Base-by-base conservation (phyloP, 2,888 invertebrate genomes). In the Hyposoter didymator region DNA sequence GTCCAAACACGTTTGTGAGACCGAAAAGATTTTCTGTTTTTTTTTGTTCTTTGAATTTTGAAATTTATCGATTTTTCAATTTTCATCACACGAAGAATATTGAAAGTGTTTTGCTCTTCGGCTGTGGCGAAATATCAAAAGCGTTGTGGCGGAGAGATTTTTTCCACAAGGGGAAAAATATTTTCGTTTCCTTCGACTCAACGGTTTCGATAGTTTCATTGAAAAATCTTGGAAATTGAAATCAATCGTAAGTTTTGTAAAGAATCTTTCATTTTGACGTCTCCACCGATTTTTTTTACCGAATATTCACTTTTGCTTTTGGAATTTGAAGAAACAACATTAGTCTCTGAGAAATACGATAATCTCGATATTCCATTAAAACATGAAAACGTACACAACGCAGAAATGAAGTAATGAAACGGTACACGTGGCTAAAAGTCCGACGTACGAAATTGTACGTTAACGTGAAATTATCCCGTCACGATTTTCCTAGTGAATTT, bases 1-100 rank as follows among this genome's bases (percentile, higher is more conserved):
- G 52, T 19, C 67, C 43, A 19, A 14, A 39, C 22, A 78, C 67
- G 55, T 70, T 59, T 47, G n/a, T 62, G 35, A 69, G 59, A 45
- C 47, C n/a, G 19, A 32, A 70, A 22, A 22, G 12, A 39, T 39
- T 52, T 32, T 52, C 10, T 28, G 5, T n/a, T 47, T 28, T 43
- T 45, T 73, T 39, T 45, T 17, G 47, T 14, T 35, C 22, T 39
- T 67, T n/a, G 55, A 52, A 69, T 28, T 35, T 17, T 39, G 12
- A 52, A 8, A 45, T 22, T 28, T 59, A 14, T 64, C 32, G 19
- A 75, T n/a, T 14, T 45, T 75, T 35, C 2, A 28, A n/a, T 45
- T 17, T 72, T 19, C 4, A 69, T 43, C 8, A 28, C 69, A 17
- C 67, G 6, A 39, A 17, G 14, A 67, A 45, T 43, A 67, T 67